These are phyloP conservation scores for Megalops cyprinoides DNA, from an alignment of 2,797 vertebrate species.

Conservation along the genomic window DNA sequence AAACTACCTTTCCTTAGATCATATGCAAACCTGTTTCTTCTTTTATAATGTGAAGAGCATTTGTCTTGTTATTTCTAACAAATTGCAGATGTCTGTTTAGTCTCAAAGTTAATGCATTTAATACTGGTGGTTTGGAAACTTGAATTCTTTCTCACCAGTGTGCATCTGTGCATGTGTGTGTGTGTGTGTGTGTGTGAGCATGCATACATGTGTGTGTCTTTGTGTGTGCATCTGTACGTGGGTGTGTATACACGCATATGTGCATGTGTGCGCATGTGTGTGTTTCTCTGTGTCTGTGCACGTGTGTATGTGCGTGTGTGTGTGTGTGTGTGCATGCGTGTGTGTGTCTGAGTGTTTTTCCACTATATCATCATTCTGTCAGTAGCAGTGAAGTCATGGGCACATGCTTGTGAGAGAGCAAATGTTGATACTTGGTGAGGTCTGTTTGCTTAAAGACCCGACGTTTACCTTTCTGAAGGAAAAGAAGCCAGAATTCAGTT, in stretches of 20 bases:
- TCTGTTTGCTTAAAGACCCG: conserved; percentile 11
- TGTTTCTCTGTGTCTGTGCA: neutral
- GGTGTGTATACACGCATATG: no score
- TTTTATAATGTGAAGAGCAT: neutral
- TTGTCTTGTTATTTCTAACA: neutral
- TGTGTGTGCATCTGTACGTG: no score
- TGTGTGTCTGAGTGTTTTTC: neutral
- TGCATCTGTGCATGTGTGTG: neutral
- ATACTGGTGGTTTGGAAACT: neutral
- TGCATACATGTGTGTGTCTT: no score
- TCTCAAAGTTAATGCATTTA: neutral
- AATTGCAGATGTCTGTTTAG: neutral
- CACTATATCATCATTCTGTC: neutral
- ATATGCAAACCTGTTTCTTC: neutral
- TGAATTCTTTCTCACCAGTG: neutral
- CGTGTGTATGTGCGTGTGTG: neutral
- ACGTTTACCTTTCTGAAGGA: neutral
- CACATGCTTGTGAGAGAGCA: neutral
- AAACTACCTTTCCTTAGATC: neutral
- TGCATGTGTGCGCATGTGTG: neutral
- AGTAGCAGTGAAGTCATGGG: neutral
- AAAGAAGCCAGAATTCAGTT: neutral
- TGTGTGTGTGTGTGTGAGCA: no score
- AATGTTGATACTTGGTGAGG: conserved; percentile 15
- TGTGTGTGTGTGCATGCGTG: neutral